Evolutionary conservation across 2,797 vertebrate species (phyloP), one percentile per base, ranked within the genome.

Genomic region (Uromys caudimaculatus): DNA sequence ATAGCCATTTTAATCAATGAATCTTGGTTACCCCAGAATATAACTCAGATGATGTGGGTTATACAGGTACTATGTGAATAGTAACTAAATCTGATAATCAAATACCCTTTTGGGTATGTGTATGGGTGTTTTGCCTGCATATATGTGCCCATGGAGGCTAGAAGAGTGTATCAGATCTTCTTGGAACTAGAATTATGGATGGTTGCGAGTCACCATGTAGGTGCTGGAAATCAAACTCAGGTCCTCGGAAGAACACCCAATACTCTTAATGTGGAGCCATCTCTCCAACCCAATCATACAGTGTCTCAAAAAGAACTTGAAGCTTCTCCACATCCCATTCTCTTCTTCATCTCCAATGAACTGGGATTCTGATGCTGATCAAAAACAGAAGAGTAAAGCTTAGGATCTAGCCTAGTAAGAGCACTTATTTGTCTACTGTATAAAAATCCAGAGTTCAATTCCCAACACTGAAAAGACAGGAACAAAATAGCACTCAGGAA

Each of bases 81-180:
- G 81, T 86, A 86, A 95, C 17, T 77, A 79, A 82, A 67, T 94
- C n/a, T 71, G 76, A 64, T 86, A 60, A 90, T 64, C 69, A 93
- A 27, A 54, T 69, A 87, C 27, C 71, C 24, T 73, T 41, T 73
- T 73, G 41, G 71, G 24, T 73, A 73, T 41, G 71, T 73, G 21
- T 73, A 73, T 73, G 38, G 21, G 38, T 73, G 71, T 73, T 73
- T 73, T 73, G 38, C 21, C 71, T 73, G 71, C 38, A 73, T 73
- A 41, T 73, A 41, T 73, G 71, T 73, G 71, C 38, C 71, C 19
- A 24, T 73, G 69, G n/a, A 73, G 71, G 71, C 71, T 41, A 41
- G 71, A 24, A 24, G 71, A 41, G 23, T 73, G 21, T 41, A 73
- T 41, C 71, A 41, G 38, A 41, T 73, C 71, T 73, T 38, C 38